Percentiles rank a stretch among this genome's conserved stretches.
Conservation (phyloP, 1,140 invertebrate genomes). For the Sitobion miscanthi region DNA sequence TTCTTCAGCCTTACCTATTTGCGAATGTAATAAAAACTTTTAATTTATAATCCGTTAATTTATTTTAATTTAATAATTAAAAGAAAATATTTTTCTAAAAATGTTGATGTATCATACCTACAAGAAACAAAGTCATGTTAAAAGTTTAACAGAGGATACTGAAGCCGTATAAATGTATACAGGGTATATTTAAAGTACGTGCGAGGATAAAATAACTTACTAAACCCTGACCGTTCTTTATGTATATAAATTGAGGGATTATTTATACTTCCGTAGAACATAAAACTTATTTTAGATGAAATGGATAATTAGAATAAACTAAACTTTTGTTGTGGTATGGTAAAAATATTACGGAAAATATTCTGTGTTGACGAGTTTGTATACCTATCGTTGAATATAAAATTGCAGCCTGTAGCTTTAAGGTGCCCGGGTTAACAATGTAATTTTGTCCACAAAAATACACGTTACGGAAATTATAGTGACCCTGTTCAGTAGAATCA, state of each 20-base stretch:
- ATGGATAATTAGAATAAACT: background rate
- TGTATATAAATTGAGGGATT: constrained; percentile 8
- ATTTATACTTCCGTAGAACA: background rate
- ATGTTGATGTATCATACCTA: background rate
- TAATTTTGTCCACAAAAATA: no score
- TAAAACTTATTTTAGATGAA: background rate
- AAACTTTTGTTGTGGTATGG: background rate
- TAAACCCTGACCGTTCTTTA: background rate
- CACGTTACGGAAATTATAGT: no score
- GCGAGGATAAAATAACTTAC: constrained; percentile 3
- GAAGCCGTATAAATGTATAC: background rate
- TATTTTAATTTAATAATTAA: constrained; percentile 34
- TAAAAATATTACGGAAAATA: background rate
- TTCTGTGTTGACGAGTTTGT: background rate
- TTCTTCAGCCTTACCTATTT: background rate
- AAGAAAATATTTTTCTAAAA: constrained; percentile 39
- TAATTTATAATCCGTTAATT: background rate
- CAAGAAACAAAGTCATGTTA: background rate
- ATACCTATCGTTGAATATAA: no score
- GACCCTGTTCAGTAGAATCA: no score
- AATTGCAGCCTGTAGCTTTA: no score
- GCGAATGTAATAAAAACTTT: background rate
- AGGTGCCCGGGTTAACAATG: no score
- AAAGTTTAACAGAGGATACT: background rate
- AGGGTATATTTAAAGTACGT: background rate